These are phyloP conservation scores for Rhabdophis nuchalis DNA, from an alignment of 2,797 vertebrate genomes.

Conservation along the genomic window DNA sequence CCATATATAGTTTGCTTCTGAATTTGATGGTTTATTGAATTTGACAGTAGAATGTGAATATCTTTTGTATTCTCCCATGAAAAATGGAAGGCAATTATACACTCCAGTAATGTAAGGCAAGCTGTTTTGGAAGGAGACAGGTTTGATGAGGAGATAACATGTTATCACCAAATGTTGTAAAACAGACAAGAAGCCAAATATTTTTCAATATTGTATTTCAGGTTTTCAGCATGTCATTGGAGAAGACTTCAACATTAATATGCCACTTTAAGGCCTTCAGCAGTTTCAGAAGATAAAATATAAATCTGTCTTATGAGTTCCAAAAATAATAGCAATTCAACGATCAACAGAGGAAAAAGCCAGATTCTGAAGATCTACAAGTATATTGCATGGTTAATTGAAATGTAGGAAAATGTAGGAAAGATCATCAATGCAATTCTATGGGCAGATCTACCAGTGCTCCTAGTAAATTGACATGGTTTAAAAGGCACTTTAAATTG, in stretches of 20 bases:
- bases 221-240: not conserved
- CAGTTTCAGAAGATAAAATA: conserved; percentile 44
- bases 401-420: conserved; percentile 44
- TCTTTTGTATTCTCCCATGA: not conserved
- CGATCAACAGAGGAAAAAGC: conserved; percentile 57
- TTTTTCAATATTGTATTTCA: not conserved
- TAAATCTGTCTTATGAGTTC: conserved; percentile 39
- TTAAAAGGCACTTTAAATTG: not conserved
- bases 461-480: conserved; percentile 29
- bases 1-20: not conserved
- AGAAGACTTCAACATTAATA: not conserved
- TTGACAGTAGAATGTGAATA: not conserved
- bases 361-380: conserved; percentile 53
- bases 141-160: not conserved
- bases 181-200: not conserved
- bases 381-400: conserved; percentile 48
- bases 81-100: not conserved
- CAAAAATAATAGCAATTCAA: conserved; percentile 36
- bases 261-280: conserved; percentile 36
- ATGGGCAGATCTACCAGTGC: conserved; percentile 20
- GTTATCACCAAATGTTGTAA: not conserved
- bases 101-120: not conserved
- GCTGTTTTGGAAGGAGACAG: not conserved
- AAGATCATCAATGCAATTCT: not conserved
- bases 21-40: not conserved